Conservation (phyloP, 2,888 invertebrate genomes). For the Osedax fenrisi region DNA sequence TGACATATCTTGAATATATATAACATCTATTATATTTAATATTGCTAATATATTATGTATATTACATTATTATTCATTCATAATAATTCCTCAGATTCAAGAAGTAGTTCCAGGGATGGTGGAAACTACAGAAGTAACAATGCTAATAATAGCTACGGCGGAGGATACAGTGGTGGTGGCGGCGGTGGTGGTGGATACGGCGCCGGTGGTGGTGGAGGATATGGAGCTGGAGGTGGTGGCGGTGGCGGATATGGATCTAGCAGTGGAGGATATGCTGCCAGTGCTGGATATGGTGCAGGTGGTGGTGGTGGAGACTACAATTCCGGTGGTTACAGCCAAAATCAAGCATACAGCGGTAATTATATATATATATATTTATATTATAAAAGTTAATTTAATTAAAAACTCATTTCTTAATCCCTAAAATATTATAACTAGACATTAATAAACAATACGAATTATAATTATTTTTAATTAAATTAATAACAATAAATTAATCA, state of each 20-base stretch:
- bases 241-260: not conserved
- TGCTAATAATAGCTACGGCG: not conserved
- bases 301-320: not conserved
- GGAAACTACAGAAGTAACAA: conserved; percentile 10
- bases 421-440: no score
- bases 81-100: no score
- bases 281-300: not conserved
- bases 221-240: not conserved
- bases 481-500: no score
- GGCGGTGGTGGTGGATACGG: not conserved
- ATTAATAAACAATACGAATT: no score
- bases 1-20: no score
- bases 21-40: no score
- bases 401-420: no score
- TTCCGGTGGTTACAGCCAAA: not conserved
- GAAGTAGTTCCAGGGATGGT: no score
- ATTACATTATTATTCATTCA: no score
- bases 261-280: not conserved
- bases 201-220: not conserved
- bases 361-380: not conserved
- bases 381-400: no score
- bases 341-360: not conserved
- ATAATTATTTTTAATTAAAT: no score
- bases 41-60: no score
- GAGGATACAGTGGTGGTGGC: not conserved